Evolutionary conservation across 1,140 invertebrate species (phyloP), one percentile per base, ranked within the genome.

Genomic region (Zaprionus vittiger): DNA sequence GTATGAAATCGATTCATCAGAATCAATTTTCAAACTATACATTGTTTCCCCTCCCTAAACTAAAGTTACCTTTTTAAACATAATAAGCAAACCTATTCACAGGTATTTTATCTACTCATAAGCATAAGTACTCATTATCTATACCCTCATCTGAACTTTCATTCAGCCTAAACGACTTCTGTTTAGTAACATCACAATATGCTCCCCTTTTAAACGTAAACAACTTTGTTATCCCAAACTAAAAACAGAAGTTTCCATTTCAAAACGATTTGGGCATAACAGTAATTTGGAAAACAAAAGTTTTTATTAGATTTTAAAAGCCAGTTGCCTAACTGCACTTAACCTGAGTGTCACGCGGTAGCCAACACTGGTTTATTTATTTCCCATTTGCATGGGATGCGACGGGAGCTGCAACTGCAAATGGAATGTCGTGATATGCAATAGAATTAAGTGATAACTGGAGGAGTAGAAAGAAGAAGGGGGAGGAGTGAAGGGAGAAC

Each of bases 391-490:
- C 83, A 86, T 86, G 55, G 31, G 49, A 38, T n/a, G 41, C 31
- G 17, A n/a, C 4, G 72, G 15, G 44, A 55, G 44, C 41, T 54
- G 70, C 61, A 69, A 71, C 49, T 70, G 73, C 24, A 68, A 65
- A 64, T 78, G 70, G 75, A 77, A 80, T 71, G 71, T 47, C 41
- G 41, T 47, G 66, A 69, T 66, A 77, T 77, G 77, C 81, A 90
- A 90, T 90, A 90, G 85, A 89, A 90, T 90, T 85, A 85, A 85
- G 79, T 66, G 70, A 74, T 76, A 77, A 57, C 64, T 56, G 31
- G 5, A 26, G 41, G 4, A 9, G 41, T 17, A 12, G 24, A 44
- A 20, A 4, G 5, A 14, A n/a, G 24, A 20, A 22, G 31, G 28
- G 1, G 34, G 28, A 26, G 28, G 47, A 14, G 31, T 11, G 15